A percentile compares a stretch with the other conserved stretches of the same genome.
Conservation (phyloP, 1,140 invertebrate genomes). For the Nasonia longicornis region DNA sequence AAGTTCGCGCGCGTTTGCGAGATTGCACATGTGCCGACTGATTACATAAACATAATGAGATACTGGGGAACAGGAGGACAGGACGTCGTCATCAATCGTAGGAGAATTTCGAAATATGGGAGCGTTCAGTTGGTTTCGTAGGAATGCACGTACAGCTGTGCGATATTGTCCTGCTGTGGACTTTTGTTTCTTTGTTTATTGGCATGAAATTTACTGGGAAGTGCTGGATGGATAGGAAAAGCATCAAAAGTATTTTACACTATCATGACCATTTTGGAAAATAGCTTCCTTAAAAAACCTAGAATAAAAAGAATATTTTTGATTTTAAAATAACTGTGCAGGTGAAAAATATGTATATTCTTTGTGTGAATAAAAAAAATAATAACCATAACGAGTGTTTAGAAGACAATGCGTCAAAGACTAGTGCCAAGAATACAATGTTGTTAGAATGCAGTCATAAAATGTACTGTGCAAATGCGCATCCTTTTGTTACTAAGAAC, state of each 20-base stretch:
- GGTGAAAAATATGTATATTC: neutral
- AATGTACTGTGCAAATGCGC: neutral
- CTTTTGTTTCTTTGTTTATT: neutral
- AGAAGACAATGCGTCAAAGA: neutral
- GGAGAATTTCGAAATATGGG: neutral
- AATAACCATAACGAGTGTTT: neutral
- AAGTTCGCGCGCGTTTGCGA: neutral
- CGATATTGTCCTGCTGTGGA: neutral
- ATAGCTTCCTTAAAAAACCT: too few relatives aligned
- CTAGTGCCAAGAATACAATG: neutral
- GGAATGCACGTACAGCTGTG: neutral
- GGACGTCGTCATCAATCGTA: neutral
- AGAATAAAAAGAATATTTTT: neutral
- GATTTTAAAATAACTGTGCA: neutral
- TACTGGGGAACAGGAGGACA: too few relatives aligned
- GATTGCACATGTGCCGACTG: constrained; percentile 24
- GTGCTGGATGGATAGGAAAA: neutral
- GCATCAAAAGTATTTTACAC: neutral
- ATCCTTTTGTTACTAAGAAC: constrained; percentile 13
- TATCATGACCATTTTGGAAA: neutral
- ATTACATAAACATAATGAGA: neutral
- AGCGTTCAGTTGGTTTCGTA: neutral
- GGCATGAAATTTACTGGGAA: neutral
- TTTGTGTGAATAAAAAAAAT: neutral
- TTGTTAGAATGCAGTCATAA: neutral